A percentile compares a stretch with the other conserved stretches of the same genome.
Conservation (phyloP, 2,888 invertebrate species). For the Alentia gelatinosa region DNA sequence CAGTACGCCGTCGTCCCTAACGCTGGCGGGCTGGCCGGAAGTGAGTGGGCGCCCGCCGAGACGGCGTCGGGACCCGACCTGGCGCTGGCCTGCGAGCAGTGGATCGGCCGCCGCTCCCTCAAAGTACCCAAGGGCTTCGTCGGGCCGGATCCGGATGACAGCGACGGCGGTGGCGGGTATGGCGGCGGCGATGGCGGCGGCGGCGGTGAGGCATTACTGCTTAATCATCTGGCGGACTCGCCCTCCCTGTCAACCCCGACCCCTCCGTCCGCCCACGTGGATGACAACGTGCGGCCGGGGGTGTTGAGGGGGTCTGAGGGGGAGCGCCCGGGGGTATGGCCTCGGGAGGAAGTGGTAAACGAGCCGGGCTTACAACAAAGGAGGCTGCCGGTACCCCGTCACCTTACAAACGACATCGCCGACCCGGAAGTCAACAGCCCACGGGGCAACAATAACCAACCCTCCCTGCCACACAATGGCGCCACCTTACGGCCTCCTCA, state of each 20-base stretch:
- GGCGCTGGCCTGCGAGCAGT: constrained; percentile 47
- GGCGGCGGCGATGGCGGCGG: neutral
- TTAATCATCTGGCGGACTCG: no score
- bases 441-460: neutral
- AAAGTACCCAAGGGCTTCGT: constrained; percentile 24
- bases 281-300: no score
- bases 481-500: neutral
- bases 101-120: constrained; percentile 24
- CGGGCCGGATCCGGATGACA: neutral
- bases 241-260: no score
- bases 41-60: constrained; percentile 35
- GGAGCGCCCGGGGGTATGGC: neutral
- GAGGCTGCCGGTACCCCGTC: neutral
- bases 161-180: neutral
- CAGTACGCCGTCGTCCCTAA: constrained; percentile 48
- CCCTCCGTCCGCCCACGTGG: no score
- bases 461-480: neutral
- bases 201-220: no score
- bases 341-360: neutral
- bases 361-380: neutral
- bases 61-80: neutral
- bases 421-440: neutral
- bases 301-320: neutral
- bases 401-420: neutral
- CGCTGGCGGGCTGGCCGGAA: neutral